phyloP scores from a whole-genome alignment of 2,113 vertebrate species.

The Mus pahari region DNA sequence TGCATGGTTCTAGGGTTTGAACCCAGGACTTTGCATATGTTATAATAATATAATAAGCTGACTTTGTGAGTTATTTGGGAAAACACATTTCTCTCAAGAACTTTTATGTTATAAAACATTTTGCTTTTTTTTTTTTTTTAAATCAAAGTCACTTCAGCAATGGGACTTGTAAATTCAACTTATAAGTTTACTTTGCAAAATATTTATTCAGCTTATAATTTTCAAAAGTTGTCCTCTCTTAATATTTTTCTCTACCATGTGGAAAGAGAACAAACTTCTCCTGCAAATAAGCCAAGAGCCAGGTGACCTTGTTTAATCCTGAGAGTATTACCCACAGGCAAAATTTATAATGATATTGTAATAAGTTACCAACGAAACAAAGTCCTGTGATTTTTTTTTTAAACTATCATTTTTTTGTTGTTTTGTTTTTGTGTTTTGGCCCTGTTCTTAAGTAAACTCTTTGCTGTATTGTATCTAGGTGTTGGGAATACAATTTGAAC shows the following conservation, averaged over 20 bases:
- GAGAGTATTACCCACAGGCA: constrained; percentile 13
- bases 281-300: background rate
- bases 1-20: background rate
- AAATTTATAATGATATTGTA: constrained; percentile 42
- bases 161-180: constrained; percentile 36
- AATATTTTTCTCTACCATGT: background rate
- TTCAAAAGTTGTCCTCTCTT: constrained; percentile 42
- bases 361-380: background rate
- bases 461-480: background rate
- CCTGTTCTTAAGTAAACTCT: constrained; percentile 44
- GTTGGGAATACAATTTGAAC: constrained; percentile 52
- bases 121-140: background rate
- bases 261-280: constrained; percentile 38
- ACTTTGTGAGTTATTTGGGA: constrained; percentile 45
- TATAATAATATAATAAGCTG: background rate
- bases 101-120: constrained; percentile 3
- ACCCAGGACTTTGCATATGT: background rate
- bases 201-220: constrained; percentile 16
- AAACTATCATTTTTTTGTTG: background rate
- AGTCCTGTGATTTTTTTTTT: constrained; percentile 34
- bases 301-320: constrained; percentile 42
- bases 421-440: background rate
- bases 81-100: background rate
- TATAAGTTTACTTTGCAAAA: constrained; percentile 12
- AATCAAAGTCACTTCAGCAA: constrained; percentile 3